Percentiles rank a stretch among this genome's conserved stretches.
These are phyloP conservation scores for Drosophila persimilis DNA, from an alignment of 1,140 invertebrate genomes.

Conservation along the genomic window DNA sequence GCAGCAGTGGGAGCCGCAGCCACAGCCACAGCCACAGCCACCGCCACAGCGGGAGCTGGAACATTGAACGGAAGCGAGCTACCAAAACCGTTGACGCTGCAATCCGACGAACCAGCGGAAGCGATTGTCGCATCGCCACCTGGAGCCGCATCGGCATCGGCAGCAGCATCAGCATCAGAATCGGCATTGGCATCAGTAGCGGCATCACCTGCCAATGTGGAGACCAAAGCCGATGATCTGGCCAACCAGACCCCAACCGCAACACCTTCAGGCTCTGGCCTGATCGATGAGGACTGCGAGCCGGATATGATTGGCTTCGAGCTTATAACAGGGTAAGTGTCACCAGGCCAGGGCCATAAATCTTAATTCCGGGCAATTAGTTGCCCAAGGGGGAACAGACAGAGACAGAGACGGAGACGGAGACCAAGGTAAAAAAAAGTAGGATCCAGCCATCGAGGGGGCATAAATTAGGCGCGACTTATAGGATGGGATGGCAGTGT, in stretches of 20 bases:
- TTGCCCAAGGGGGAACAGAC: constrained; percentile 38
- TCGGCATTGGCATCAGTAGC: constrained; percentile 19
- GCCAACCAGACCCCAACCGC: constrained; percentile 49
- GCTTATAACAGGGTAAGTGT: constrained; percentile 91
- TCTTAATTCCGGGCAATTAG: constrained; percentile 57
- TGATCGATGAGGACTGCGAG: constrained; percentile 88
- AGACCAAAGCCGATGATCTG: constrained; percentile 55
- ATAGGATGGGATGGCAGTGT: no score
- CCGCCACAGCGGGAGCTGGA: constrained; percentile 36
- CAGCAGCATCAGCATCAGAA: constrained; percentile 13
- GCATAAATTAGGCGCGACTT: constrained; percentile 32
- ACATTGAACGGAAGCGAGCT: constrained; percentile 88
- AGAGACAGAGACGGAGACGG: no score
- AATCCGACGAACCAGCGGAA: constrained; percentile 84
- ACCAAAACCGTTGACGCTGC: constrained; percentile 88
- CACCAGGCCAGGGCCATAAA: constrained; percentile 30
- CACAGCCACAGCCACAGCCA: constrained; percentile 53
- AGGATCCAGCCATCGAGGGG: background rate
- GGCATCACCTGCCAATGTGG: constrained; percentile 26
- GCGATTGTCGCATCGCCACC: constrained; percentile 52
- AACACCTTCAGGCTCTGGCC: constrained; percentile 45
- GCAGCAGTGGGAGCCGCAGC: constrained; percentile 56
- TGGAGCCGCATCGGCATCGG: constrained; percentile 20
- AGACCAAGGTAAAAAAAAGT: no score
- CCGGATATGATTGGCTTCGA: constrained; percentile 95